A percentile compares a stretch with the other conserved stretches of the same genome.
These are phyloP conservation scores for Phrynocephalus forsythii DNA, from an alignment of 2,797 vertebrate species.

Conservation along the genomic window DNA sequence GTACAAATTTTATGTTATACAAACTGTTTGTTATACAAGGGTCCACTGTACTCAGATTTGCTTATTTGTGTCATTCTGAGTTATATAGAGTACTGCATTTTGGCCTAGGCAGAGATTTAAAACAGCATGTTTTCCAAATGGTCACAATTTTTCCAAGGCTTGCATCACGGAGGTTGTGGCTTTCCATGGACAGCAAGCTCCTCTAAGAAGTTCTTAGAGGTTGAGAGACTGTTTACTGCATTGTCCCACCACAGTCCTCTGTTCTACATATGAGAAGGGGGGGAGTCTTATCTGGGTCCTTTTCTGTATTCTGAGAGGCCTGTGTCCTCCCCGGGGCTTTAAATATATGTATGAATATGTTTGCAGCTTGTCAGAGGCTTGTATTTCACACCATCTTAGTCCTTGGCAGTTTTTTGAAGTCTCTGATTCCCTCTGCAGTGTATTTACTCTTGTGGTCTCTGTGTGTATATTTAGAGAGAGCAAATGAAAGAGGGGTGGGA, in stretches of 20 bases:
- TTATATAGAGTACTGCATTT: not conserved
- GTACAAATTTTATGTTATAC: too few relatives aligned
- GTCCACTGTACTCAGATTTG: too few relatives aligned
- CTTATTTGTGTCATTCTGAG: not conserved
- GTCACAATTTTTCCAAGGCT: not conserved
- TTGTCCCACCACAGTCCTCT: not conserved
- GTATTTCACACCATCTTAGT: conserved; percentile 47
- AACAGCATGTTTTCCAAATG: not conserved
- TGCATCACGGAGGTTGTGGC: not conserved
- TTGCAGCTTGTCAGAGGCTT: conserved; percentile 57
- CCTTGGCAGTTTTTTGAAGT: conserved; percentile 42
- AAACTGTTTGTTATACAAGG: too few relatives aligned
- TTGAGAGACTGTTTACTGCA: not conserved
- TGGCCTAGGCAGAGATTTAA: not conserved
- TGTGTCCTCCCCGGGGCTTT: conserved; percentile 11
- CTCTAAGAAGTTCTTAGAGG: not conserved
- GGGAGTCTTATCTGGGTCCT: not conserved
- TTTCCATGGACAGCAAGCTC: not conserved
- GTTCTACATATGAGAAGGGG: not conserved
- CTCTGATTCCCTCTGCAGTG: conserved; percentile 54
- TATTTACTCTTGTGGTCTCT: conserved; percentile 37
- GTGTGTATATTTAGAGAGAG: conserved; percentile 49
- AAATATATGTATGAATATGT: conserved; percentile 47
- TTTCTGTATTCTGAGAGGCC: conserved; percentile 42
- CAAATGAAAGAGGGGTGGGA: conserved; percentile 32